Base-by-base conservation (phyloP, 2,888 invertebrate genomes). In the Nomada goodeniana region DNA sequence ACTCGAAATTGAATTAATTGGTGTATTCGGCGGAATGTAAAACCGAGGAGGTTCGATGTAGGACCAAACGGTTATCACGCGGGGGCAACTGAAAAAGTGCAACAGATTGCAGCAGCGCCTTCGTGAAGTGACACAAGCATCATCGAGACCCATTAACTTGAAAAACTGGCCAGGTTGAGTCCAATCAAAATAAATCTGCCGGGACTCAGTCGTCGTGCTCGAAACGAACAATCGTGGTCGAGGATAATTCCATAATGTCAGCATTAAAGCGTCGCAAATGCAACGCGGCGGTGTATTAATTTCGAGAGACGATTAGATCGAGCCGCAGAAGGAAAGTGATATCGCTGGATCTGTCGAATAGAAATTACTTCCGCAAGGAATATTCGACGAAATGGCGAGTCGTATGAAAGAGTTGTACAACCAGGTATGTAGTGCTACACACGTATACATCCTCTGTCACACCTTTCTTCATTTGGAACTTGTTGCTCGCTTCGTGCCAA, bases 341-440 rank as follows among this genome's bases (percentile, higher is more conserved):
- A 69, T 55, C 18, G 26, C 4, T 20, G 15, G 23, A 26, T 55
- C 13, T 15, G 13, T n/a, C 44, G 44, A 29, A 68, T 20, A 63
- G 36, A 5, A 68, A 57, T 57, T 57, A 18, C 23, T 29, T 11
- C 5, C 36, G 36, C n/a, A 20, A 59, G n/a, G 26, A 52, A n/a
- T 7, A 52, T 23, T 9, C 7, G 10, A 20, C 47, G 57, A 77
- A 42, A 91, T 91, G 91, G 91, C 90, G 74, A 91, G 88, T 69
- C 90, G 91, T 55, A 89, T 91, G 91, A 91, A 91, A 88, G 85
- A 88, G 55, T 83, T 91, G 23, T 91, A 91, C 81, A 91, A 89
- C 52, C 91, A 91, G 90, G 91, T 91, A 86, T 20, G 50, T 26
- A 29, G 47, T 20, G 26, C 36, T 7, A 36, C 7, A 29, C 7